phyloP scores from a whole-genome alignment of 1,140 invertebrate species.

The Eciton burchellii region DNA sequence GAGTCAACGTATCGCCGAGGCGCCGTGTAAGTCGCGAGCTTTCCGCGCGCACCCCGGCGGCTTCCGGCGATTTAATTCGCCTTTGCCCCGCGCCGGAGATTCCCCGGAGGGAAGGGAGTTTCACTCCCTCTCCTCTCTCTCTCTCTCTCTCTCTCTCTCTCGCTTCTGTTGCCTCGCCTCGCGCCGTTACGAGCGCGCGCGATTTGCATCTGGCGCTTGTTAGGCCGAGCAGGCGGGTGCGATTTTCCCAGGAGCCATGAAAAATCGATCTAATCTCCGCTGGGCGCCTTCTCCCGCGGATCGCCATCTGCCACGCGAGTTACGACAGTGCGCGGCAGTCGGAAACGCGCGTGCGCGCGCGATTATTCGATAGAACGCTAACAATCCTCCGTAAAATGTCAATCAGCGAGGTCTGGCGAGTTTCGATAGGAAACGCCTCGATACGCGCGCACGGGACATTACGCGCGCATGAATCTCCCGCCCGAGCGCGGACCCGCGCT shows the following conservation, averaged over 20 bases:
- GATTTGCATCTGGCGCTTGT: slow-evolving; percentile 82
- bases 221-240: slow-evolving; percentile 68
- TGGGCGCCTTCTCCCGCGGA: slow-evolving; percentile 74
- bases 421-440: background rate
- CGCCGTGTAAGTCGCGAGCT: slow-evolving; percentile 3
- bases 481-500: too few relatives aligned
- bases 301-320: slow-evolving; percentile 77
- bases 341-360: slow-evolving; percentile 54
- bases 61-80: slow-evolving; percentile 47
- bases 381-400: too few relatives aligned
- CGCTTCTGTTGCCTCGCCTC: slow-evolving; percentile 38
- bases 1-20: slow-evolving; percentile 54
- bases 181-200: slow-evolving; percentile 50
- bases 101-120: too few relatives aligned
- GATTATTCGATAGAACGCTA: slow-evolving; percentile 29
- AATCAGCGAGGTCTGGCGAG: background rate
- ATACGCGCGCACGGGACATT: too few relatives aligned
- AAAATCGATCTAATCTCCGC: slow-evolving; percentile 81
- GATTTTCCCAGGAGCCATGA: slow-evolving; percentile 78
- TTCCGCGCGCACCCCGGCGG: background rate
- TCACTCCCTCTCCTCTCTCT: slow-evolving; percentile 4
- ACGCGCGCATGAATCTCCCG: too few relatives aligned
- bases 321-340: slow-evolving; percentile 68
- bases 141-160: background rate
- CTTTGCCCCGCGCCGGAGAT: slow-evolving; percentile 2